Evolutionary conservation across 1,140 invertebrate genomes (phyloP), one percentile per base, ranked within the genome.

Genomic region (Tetraneura akinire): DNA sequence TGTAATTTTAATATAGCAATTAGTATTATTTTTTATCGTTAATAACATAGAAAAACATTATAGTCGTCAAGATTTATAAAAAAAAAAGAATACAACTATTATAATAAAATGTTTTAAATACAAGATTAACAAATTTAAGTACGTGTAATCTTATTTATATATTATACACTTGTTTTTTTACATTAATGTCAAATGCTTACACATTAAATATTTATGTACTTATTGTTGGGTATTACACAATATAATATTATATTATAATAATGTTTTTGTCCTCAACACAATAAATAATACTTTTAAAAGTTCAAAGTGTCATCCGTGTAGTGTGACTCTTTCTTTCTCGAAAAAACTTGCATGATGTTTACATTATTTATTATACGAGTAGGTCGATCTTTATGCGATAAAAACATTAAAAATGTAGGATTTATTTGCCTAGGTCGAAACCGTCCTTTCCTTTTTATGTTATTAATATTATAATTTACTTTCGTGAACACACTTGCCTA

Each of bases 271-370:
- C 6, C 37, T 68, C 42, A 13, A 47, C 23, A 23, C 23, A 47
- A 18, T 16, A 26, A 64, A 66, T 42, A 13, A 68, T 68, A 23
- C 3, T 47, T 68, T 68, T 45, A 14, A 14, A 26, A 68, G 13
- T 68, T 68, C 64, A 47, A 47, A 68, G 42, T 47, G 47, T 23
- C 66, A 68, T 68, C 37, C 23, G 0, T 45, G 21, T 47, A n/a
- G n/a, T n/a, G n/a, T n/a, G n/a, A n/a, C 21, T 47, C 13, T 32
- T 0, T 62, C 32, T 37, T 8, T 37, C 32, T 37, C 32, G 32
- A 37, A 62, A 9, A n/a, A 62, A 62, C 26, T 18, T 18, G 26
- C 21, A 23, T 11, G 0, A 21, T 47, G 6, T 68, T 66, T 11
- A 42, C 64, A 14, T 45, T 42, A 21, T 47, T 45, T 47, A 47